Evolutionary conservation across 2,888 invertebrate species (phyloP), one percentile per base, ranked within the genome.

Genomic region (Drosophila monieri): DNA sequence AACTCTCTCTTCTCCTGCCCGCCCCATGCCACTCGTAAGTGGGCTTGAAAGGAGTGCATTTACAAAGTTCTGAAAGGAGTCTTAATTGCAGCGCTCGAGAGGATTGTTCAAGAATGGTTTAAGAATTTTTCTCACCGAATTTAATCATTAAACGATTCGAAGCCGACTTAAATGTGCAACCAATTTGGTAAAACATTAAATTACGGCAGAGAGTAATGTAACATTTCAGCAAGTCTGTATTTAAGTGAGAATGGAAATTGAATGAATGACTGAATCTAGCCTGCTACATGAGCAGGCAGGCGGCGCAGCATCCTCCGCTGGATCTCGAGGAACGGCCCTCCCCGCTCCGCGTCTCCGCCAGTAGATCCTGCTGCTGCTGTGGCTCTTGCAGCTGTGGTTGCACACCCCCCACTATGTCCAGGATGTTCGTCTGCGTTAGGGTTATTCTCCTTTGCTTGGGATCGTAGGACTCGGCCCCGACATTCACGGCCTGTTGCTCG

Each of bases 21-120:
- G 21, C 21, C 21, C 21, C 21, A 18, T 18, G 9, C 18, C 41
- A 18, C 6, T 25, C 25, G 32, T 51, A 65, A 65, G 61, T 65
- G 61, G 66, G 61, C 61, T 67, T 64, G 64, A 64, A 64, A 44
- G 54, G 44, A 62, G 35, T 64, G 60, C 30, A 61, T 61, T 61
- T 64, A 64, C 39, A 47, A 61, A 61, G 60, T 48, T 62, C 21
- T 62, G 68, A 67, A 68, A 55, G n/a, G 62, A 55, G 35, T 44
- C 56, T 46, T 64, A 68, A 64, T 68, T 64, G 62, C 69, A 54
- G 27, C 2, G 30, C 23, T 23, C 10, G 8, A n/a, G n/a, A 10
- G 35, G 30, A 68, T 55, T 18, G 15, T 39, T 14, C 5, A 4
- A 10, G 39, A 48, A 58, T 55, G 37, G 27, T 27, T 27, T 27